phyloP scores from a whole-genome alignment of 2,113 vertebrate species.

The Hyperoodon ampullatus region DNA sequence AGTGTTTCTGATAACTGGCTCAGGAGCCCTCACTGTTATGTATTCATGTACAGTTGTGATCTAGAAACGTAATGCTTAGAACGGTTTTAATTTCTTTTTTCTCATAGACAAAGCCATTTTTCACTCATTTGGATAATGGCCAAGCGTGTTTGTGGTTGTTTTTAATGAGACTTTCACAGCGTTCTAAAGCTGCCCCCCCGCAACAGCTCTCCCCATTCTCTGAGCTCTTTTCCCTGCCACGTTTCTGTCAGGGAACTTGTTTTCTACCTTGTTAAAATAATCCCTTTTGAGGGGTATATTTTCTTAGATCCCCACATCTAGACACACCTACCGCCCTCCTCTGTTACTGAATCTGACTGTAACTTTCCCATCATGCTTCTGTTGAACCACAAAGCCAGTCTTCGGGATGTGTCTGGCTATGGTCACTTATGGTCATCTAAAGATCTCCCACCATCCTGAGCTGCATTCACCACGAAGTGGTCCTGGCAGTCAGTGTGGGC shows the following conservation, averaged over 20 bases:
- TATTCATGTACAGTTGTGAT: background rate
- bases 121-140: background rate
- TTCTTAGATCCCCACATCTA: background rate
- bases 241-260: background rate
- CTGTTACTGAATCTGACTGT: background rate
- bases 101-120: background rate
- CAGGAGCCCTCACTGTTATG: background rate
- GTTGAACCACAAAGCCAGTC: background rate
- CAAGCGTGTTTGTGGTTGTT: background rate
- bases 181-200: background rate
- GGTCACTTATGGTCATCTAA: background rate
- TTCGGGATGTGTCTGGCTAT: rapidly evolving
- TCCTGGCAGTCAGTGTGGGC: too few species aligned
- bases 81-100: background rate
- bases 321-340: background rate
- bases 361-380: background rate
- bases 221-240: background rate
- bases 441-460: background rate
- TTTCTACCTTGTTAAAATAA: background rate
- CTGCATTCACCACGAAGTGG: background rate
- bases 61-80: background rate
- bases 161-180: background rate
- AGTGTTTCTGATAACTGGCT: background rate
- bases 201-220: background rate
- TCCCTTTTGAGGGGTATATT: background rate